These are phyloP conservation scores for Megastigmus dorsalis DNA, from an alignment of 2,888 invertebrate species.

Conservation along the genomic window DNA sequence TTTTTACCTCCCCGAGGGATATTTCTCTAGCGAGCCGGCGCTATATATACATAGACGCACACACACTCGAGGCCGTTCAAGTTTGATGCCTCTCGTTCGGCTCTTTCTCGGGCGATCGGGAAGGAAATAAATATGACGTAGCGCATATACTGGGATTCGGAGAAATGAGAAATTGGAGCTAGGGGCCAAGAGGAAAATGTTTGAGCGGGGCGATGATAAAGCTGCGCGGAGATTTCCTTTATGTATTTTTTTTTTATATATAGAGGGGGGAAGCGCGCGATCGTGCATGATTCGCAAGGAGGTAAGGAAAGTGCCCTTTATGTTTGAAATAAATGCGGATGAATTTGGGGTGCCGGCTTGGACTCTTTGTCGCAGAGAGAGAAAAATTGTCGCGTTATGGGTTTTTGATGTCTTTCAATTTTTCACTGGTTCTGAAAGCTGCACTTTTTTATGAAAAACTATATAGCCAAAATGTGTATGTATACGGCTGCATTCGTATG, in stretches of 20 bases:
- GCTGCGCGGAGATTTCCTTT: not conserved
- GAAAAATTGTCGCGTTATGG: too few relatives aligned
- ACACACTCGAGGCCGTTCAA: not conserved
- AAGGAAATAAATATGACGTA: constrained; percentile 42
- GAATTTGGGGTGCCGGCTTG: not conserved
- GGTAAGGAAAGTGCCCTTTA: constrained; percentile 12
- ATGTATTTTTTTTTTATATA: constrained; percentile 5
- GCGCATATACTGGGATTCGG: not conserved
- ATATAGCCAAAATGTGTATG: too few relatives aligned
- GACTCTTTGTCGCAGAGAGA: too few relatives aligned
- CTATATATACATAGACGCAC: too few relatives aligned
- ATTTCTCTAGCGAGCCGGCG: not conserved
- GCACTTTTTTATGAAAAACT: too few relatives aligned
- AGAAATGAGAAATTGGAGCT: constrained; percentile 19
- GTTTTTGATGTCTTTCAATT: too few relatives aligned
- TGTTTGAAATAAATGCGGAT: not conserved
- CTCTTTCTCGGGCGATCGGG: not conserved
- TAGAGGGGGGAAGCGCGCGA: not conserved
- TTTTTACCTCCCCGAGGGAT: constrained; percentile 18
- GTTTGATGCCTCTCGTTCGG: not conserved
- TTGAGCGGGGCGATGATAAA: constrained; percentile 2
- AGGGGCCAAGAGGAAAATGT: not conserved
- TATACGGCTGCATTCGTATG: too few relatives aligned
- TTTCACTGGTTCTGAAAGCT: too few relatives aligned
- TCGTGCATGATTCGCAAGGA: not conserved